These are phyloP conservation scores for Calyptomena viridis DNA, from an alignment of 2,113 vertebrate species.

Conservation along the genomic window DNA sequence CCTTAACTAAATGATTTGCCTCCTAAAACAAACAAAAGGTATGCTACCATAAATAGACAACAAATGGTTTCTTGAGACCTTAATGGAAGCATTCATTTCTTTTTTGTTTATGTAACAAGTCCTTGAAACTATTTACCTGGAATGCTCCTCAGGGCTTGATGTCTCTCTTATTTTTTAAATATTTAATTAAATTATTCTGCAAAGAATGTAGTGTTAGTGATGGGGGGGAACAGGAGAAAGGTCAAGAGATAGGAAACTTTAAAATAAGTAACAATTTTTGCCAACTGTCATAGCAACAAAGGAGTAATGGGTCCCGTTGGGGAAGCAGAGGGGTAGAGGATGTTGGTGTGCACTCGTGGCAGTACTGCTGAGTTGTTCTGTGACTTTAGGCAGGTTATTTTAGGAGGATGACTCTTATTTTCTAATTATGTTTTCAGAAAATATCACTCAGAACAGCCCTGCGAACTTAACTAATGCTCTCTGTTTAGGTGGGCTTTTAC, in stretches of 20 bases:
- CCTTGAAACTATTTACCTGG: background rate
- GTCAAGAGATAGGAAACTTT: background rate
- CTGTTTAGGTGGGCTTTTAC: background rate
- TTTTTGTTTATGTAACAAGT: background rate
- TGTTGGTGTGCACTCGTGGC: fast-evolving
- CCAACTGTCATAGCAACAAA: background rate
- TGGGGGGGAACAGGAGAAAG: background rate
- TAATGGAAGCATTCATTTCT: background rate
- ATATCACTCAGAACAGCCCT: background rate
- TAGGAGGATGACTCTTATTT: background rate
- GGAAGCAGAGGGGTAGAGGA: background rate
- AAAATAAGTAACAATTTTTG: background rate
- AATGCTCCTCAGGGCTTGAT: background rate
- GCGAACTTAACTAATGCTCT: background rate
- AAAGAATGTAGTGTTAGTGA: background rate
- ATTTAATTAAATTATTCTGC: background rate
- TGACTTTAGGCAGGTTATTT: background rate
- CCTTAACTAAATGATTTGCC: background rate
- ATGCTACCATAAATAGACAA: background rate
- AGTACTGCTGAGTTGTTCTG: fast-evolving
- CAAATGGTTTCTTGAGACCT: background rate
- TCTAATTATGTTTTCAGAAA: background rate
- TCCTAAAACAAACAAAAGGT: background rate
- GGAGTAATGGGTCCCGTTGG: background rate
- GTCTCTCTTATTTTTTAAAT: background rate